Evolutionary conservation across 2,797 vertebrate genomes (phyloP).

Genomic region (Chromobotia macracanthus): DNA sequence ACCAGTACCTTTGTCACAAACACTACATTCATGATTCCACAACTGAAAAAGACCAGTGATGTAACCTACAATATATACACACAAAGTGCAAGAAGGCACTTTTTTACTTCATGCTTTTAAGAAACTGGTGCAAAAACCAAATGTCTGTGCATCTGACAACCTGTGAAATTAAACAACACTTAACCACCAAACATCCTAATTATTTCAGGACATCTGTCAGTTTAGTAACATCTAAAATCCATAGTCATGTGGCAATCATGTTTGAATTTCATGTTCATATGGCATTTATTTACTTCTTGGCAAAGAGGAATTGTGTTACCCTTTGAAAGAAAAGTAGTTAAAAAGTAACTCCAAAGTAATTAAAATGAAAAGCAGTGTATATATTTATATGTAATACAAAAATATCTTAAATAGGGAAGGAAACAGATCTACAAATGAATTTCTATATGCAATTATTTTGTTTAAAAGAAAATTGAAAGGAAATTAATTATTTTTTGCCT

Average conservation of each 20-base stretch:
- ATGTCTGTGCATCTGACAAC: slow-evolving; percentile 80
- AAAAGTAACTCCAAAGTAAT: background rate
- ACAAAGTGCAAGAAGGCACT: slow-evolving; percentile 92
- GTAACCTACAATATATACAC: slow-evolving; percentile 92
- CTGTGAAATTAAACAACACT: slow-evolving; percentile 74
- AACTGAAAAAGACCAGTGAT: slow-evolving; percentile 58
- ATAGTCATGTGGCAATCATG: slow-evolving; percentile 26
- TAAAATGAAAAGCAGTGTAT: too few relatives aligned
- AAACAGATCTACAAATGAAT: background rate
- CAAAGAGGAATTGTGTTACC: slow-evolving; percentile 1
- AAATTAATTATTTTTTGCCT: slow-evolving; percentile 3
- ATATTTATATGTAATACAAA: too few relatives aligned
- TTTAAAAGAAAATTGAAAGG: too few relatives aligned
- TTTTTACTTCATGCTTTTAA: slow-evolving; percentile 86
- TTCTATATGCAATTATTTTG: background rate
- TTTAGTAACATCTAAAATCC: slow-evolving; percentile 7
- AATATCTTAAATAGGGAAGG: background rate
- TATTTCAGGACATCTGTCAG: slow-evolving; percentile 16
- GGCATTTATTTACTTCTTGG: slow-evolving; percentile 16
- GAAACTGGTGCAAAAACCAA: slow-evolving; percentile 78
- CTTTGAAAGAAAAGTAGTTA: background rate
- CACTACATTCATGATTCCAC: slow-evolving; percentile 70
- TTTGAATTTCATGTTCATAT: slow-evolving; percentile 9
- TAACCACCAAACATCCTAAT: slow-evolving; percentile 53
- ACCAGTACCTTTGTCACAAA: slow-evolving; percentile 66